Base-by-base conservation (phyloP, 2,113 vertebrate genomes). In the Anthoscopus minutus region DNA sequence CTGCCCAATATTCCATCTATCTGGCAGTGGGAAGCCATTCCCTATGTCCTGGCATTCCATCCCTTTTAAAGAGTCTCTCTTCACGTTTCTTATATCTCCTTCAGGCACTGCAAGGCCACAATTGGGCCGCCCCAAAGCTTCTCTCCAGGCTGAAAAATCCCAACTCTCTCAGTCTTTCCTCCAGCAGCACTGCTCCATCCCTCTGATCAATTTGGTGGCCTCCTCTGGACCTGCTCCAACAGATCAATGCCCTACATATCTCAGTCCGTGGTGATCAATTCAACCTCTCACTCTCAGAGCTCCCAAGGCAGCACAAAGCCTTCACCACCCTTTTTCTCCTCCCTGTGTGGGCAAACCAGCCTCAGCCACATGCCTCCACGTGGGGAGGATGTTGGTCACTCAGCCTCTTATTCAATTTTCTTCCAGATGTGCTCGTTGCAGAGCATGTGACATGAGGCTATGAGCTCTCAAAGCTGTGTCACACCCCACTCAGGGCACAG, bases 331-430 rank as follows among this genome's bases (percentile, higher is more conserved):
- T 37, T 38, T 31, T 15, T 8, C 20, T 45, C 27, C 24, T 58
- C 45, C 54, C 3, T 4, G 16, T 2, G 0, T 31, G 22, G 70
- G 38, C 53, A 45, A 54, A 24, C 15, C 58, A 56, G 8, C 37
- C 47, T 57, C 45, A 23, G 62, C 4, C 53, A 14, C 31, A 35
- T 0, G 0, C 27, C 40, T 13, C 10, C 40, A 11, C 0, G 0
- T 7, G 22, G 12, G 54, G 20, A 89, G 31, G 38, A 17, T 24
- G 15, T 24, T 48, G 50, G 17, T 91, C 65, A 31, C 81, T 54
- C 51, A 71, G 24, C 30, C 51, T 47, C 42, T 10, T 5, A 21
- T 9, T 50, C n/a, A 5, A 16, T 51, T 27, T 65, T n/a, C 54
- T 58, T 6, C n/a, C 58, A 93, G 61, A 30, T 48, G 35, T 58